Base-by-base conservation (phyloP, 1,140 invertebrate genomes). In the Aphelinus atriplicis region DNA sequence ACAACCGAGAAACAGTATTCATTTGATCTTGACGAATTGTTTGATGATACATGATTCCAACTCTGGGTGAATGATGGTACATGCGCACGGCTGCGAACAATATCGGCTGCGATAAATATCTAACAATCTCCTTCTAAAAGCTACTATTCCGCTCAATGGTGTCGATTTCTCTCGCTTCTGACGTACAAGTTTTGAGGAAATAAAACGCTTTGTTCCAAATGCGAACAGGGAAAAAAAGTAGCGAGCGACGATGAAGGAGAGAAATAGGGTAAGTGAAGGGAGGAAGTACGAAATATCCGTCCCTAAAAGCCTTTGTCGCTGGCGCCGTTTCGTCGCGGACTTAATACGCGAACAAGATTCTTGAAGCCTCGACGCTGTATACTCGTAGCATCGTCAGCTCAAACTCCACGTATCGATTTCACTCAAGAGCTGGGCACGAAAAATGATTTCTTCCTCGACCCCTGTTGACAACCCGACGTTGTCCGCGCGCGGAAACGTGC, bases 331-430 rank as follows among this genome's bases (percentile, higher is more conserved):
- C 45, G 66, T 68, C 66, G 66, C 55, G 10, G 66, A 57, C 66
- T 68, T 68, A 68, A 68, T 68, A 58, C 66, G 66, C 66, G 56
- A 68, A 58, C 66, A 46, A 58, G 66, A 57, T 66, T 66, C 64
- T 26, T 7, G 43, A 26, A 55, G 51, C 63, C 45, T 43, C 42
- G 42, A 55, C 43, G 7, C 7, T 55, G 45, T 43, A 55, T 43
- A 55, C 64, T 26, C 51, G 64, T 55, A 43, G 4, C 58, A 43
- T 3, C 51, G 64, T 43, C 5, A 45, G 26, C 55, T 68, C 66
- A 58, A 68, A 68, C 50, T 57, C 57, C 66, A 68, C 66, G 66
- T 68, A 68, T 68, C 56, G 56, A 68, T 68, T 58, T 68, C 55
- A 42, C 7, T 46, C 66, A 42, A 58, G 64, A 26, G 66, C 26